Evolutionary conservation across 2,113 vertebrate genomes (phyloP), one percentile per base, ranked within the genome.

Genomic region (Eretmochelys imbricata): DNA sequence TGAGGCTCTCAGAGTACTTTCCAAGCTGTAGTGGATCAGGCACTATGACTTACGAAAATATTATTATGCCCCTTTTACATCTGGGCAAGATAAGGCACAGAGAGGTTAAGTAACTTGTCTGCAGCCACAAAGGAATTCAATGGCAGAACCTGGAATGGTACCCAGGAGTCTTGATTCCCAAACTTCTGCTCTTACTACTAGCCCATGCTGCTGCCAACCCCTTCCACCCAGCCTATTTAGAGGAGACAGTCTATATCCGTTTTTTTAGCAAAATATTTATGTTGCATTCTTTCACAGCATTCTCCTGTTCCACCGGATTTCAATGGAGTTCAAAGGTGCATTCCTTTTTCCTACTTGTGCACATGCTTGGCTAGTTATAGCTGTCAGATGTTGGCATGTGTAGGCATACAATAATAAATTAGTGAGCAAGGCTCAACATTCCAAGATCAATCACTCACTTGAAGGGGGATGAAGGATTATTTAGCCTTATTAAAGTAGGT

Each of bases 331-430:
- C 89, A 89, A 24, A 96, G 93, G 94, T 88, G 78, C 88, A 95
- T 94, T 94, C 90, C 87, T 95, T 89, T 89, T 87, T 89, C 80
- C 86, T 65, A 4, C 9, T 5, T 42, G 27, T 27, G 6, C 25
- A 48, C 42, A 84, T 49, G 48, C 50, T 0, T 62, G 82, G 49
- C 29, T 96, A 59, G 90, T 89, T 82, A 8, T 50, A 24, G 78
- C 42, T 2, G 20, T 49, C 87, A 84, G 94, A 82, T 88, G 84
- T 19, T 89, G 91, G 91, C 90, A 8, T 3, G 42, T 69, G 27
- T 88, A 24, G 3, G 51, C 3, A 35, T 0, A 2, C 0, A 2
- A 92, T 4, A 91, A 80, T 0, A 0, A 9, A 54, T 2, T 0
- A 20, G 1, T 76, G 85, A 93, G 89, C 72, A 13, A 25, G 85